phyloP scores from a whole-genome alignment of 2,888 invertebrate species.

The Gnatocerus cornutus region DNA sequence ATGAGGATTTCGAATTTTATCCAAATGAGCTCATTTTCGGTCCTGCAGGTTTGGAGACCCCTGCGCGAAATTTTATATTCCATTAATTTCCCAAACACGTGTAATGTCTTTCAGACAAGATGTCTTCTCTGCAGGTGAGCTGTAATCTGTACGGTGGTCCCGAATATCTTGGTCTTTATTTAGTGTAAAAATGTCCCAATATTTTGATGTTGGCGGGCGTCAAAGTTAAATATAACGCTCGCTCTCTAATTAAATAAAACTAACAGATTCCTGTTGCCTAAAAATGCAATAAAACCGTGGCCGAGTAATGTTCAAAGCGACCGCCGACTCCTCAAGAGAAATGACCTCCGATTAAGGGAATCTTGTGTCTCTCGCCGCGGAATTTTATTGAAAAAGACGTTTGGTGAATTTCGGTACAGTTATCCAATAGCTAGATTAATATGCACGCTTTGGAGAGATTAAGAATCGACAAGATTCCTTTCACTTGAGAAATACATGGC shows the following conservation, averaged over 20 bases:
- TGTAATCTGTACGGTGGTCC: background rate
- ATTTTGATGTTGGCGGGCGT: slow-evolving; percentile 34
- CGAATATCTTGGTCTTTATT: slow-evolving; percentile 3
- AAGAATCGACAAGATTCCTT: slow-evolving; percentile 51
- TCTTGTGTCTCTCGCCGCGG: slow-evolving; percentile 50
- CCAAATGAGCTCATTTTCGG: too few relatives aligned
- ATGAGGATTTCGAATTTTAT: too few relatives aligned
- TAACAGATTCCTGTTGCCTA: slow-evolving; percentile 50
- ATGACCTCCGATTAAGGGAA: slow-evolving; percentile 53
- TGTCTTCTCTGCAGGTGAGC: slow-evolving; percentile 12
- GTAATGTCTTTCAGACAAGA: slow-evolving; percentile 7
- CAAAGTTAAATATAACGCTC: slow-evolving; percentile 50
- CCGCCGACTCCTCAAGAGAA: slow-evolving; percentile 51
- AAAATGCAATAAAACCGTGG: slow-evolving; percentile 55
- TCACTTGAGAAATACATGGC: slow-evolving; percentile 38
- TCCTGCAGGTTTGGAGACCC: background rate
- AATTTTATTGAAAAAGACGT: slow-evolving; percentile 54
- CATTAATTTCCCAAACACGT: slow-evolving; percentile 1
- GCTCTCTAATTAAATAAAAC: slow-evolving; percentile 54
- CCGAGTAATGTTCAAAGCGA: slow-evolving; percentile 51
- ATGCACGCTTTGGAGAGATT: slow-evolving; percentile 40
- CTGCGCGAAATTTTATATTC: slow-evolving; percentile 3
- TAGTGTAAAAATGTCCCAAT: slow-evolving; percentile 13
- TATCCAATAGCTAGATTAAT: slow-evolving; percentile 30
- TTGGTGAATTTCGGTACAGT: slow-evolving; percentile 45